Base-by-base conservation (phyloP, 2,797 vertebrate species). In the Acrocephalus scirpaceus region DNA sequence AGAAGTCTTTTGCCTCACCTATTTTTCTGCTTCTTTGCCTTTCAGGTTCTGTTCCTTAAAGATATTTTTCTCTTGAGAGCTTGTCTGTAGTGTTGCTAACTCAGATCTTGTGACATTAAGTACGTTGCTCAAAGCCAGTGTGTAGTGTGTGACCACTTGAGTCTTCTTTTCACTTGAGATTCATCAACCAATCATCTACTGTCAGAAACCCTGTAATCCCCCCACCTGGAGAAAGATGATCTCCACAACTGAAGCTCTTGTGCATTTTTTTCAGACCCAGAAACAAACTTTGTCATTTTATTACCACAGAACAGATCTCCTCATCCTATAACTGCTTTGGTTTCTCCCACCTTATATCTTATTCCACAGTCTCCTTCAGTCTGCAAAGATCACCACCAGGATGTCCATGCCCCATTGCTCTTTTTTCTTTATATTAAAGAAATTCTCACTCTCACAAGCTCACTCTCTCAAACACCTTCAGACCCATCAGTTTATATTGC, bases 51-150 rank as follows among this genome's bases (percentile, higher is more conserved):
- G 13, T 66, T 12, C 26, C 40, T 47, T 82, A 82, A 71, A 64
- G 7, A 17, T 56, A 25, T 57, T 89, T 57, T 84, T 88, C 19
- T 72, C 42, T 73, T 79, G 42, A 83, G 34, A 79, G 18, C 17
- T 78, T 78, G 21, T 92, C 16, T 36, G 4, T 48, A 48, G 23
- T 20, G 16, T 75, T 54, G 42, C 25, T 50, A 53, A 86, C 30
- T 29, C 38, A 86, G 73, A 50, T 69, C 8, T 69, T 84, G 17
- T 51, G 22, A 34, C 23, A 45, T 77, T 50, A 47, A 67, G n/a
- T 34, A 25, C 0, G 0, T 64, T 73, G 20, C 8, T 76, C 0
- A 0, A 86, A 82, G 34, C 8, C 36, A 67, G 15, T 36, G 15
- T 11, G 5, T n/a, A 34, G 5, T 60, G 3, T 16, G 38, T 47